Base-by-base conservation (phyloP, 2,113 vertebrate genomes). In the Choloepus hoffmanni region DNA sequence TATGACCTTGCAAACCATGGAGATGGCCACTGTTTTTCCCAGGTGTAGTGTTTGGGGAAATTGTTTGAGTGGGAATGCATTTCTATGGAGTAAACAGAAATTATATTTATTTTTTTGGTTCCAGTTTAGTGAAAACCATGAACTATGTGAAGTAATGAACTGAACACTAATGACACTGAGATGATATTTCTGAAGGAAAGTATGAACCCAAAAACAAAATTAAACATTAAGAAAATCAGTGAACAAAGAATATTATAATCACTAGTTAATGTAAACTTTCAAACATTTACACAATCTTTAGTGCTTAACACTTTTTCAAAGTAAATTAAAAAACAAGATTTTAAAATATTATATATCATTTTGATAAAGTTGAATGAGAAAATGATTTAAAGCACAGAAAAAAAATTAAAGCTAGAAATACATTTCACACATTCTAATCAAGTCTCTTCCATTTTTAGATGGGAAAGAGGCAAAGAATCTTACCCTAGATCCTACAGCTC, bases 131-230 rank as follows among this genome's bases (percentile, higher is more conserved):
- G 45, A 92, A 76, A 89, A 77, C n/a, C 26, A 92, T 53, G 45
- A 92, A 76, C 21, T 91, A 58, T 88, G 36, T 95, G 18, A 92
- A 83, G 24, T 40, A 85, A 45, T 60, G 70, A 93, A 84, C 0
- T 76, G 10, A 70, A 76, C 12, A 89, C 6, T 53, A 85, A 89
- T 81, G 65, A 92, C 83, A 82, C 15, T 76, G 26, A 87, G 67
- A 85, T 62, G 16, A 14, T 76, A 85, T 76, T 94, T 89, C 45
- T 45, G 43, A 92, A 88, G n/a, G 43, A 94, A 96, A 95, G 93
- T 48, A 72, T 15, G 77, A 7, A 85, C n/a, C 88, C 19, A 72
- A 55, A 95, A 62, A 15, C 40, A 85, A 85, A 92, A 82, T 0
- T 87, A 30, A 89, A 55, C 67, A 50, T 36, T 89, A 45, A 45